Base-by-base conservation (phyloP, 2,888 invertebrate genomes). In the Dryocosmus kuriphilus region DNA sequence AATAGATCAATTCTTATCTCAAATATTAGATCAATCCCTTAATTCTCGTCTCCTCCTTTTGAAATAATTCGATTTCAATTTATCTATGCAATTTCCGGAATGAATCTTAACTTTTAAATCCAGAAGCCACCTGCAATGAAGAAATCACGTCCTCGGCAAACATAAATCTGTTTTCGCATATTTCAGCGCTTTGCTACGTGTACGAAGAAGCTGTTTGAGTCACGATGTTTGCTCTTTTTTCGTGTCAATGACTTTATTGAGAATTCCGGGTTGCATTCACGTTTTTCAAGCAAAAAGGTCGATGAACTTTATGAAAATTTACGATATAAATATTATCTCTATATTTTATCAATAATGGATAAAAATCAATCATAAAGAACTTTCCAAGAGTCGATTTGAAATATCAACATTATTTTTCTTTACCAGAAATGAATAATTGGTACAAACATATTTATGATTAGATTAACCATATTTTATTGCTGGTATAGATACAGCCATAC, bases 161-260 rank as follows among this genome's bases (percentile, higher is more conserved):
- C 71, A 71, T 51, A 71, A 71, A 51, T 71, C 71, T 71, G 71
- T 30, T 71, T 71, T 71, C 71, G 71, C 71, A 71, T 71, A 71
- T 71, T 71, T 71, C 51, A 71, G 22, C 51, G n/a, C 30, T 55
- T 55, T 51, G 24, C 46, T 71, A 71, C 71, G 71, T 71, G 71
- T 71, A 51, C 51, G 32, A 55, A 71, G 71, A 71, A 55, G 51
- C 32, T 71, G 51, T 51, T 51, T 71, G 51, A 71, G 71, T 71
- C 71, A 51, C 71, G 51, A 71, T 71, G 71, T 71, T 71, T 71
- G 71, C 71, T 71, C 51, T 71, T 71, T 51, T 51, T 55, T 51
- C 51, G 32, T 71, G 71, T 71, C 51, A 71, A 30, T 71, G 71
- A 71, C 71, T 51, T 71, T 71, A 71, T 55, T 71, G 51, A 71